phyloP scores from a whole-genome alignment of 2,113 vertebrate genomes.

The Heterochromis multidens region DNA sequence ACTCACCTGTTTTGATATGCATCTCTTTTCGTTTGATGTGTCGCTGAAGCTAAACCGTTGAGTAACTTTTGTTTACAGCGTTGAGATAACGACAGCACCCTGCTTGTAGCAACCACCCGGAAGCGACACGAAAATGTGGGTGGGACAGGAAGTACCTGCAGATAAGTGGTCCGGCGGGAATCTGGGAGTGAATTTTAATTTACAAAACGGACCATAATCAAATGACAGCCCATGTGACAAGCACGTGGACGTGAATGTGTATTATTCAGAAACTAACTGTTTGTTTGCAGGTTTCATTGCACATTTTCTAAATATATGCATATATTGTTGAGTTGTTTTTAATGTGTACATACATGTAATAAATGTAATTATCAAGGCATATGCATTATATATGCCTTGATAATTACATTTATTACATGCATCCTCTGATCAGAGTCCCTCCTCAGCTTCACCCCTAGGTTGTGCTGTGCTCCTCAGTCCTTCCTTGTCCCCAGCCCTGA shows the following conservation, averaged over 20 bases:
- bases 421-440: too few relatives aligned
- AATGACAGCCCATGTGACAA: neutral
- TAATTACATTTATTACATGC: too few relatives aligned
- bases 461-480: too few relatives aligned
- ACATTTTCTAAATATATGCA: too few relatives aligned
- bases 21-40: slow-evolving; percentile 59
- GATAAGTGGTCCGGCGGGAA: slow-evolving; percentile 66
- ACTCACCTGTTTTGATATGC: slow-evolving; percentile 79
- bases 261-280: too few relatives aligned
- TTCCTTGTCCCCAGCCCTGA: too few relatives aligned
- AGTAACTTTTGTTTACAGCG: slow-evolving; percentile 67
- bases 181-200: slow-evolving; percentile 18
- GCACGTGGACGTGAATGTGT: neutral
- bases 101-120: slow-evolving; percentile 61
- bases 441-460: too few relatives aligned
- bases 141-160: slow-evolving; percentile 58
- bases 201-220: neutral
- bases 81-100: slow-evolving; percentile 22
- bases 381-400: too few relatives aligned
- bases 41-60: slow-evolving; percentile 45
- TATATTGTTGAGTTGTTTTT: too few relatives aligned
- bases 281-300: too few relatives aligned
- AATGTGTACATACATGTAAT: too few relatives aligned
- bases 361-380: too few relatives aligned
- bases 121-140: slow-evolving; percentile 66